Conservation (phyloP, 2,888 invertebrate species). For the Scotopteryx bipunctaria region DNA sequence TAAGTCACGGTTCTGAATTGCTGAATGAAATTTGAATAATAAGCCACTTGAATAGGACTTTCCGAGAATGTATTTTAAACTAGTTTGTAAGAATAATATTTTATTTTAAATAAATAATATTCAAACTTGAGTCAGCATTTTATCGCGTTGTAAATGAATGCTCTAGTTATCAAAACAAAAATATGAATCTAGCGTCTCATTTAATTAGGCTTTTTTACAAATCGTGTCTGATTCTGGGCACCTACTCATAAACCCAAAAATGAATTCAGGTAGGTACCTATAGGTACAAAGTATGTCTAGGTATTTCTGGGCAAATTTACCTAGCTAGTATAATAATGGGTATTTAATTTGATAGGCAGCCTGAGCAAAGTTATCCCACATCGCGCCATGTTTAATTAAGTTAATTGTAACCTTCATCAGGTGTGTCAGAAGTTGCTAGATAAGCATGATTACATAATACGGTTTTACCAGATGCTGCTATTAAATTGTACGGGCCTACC, state of each 20-base stretch:
- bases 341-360: neutral
- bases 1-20: neutral
- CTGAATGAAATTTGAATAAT: constrained; percentile 3
- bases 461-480: constrained; percentile 16
- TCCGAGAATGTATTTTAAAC: neutral
- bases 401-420: constrained; percentile 10
- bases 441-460: constrained; percentile 8
- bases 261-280: too few species aligned
- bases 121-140: too few species aligned
- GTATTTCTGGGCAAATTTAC: too few species aligned
- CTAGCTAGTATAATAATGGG: neutral
- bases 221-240: too few species aligned
- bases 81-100: neutral
- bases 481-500: constrained; percentile 7
- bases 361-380: neutral
- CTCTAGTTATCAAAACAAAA: too few species aligned
- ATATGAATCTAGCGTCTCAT: too few species aligned
- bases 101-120: too few species aligned
- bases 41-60: neutral
- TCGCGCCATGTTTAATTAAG: constrained; percentile 11
- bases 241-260: too few species aligned
- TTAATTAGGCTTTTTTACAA: too few species aligned
- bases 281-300: too few species aligned
- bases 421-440: constrained; percentile 8
- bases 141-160: too few species aligned